Base-by-base conservation (phyloP, 2,113 vertebrate genomes). In the Brachionichthys hirsutus region DNA sequence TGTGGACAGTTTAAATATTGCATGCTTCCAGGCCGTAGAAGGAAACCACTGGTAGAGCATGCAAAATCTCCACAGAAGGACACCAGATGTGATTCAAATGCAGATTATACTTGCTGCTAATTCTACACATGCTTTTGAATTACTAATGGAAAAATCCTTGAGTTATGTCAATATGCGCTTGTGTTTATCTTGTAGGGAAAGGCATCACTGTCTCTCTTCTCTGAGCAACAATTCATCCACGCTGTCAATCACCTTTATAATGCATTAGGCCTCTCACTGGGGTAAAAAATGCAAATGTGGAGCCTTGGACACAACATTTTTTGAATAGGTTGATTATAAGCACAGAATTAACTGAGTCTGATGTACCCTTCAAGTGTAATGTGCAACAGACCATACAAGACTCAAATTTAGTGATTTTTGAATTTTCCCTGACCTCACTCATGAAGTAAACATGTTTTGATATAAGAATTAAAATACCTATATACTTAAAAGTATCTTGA, bases 271-370 rank as follows among this genome's bases (percentile, higher is more conserved):
- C 7, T 55, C 40, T 30, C 4, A 11, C 42, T 22, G 16, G 13
- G 40, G 4, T 66, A 6, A 60, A 56, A 49, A 35, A 55, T 74
- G 67, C 36, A 70, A 67, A 74, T 54, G 24, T 6, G 18, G 13
- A 22, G 12, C 22, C 40, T 41, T 2, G 52, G 59, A 71, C 52
- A 20, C 51, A 72, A 60, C 49, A 40, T 9, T 14, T 17, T 62
- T 14, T 67, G 62, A 62, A 30, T 30, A 67, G 45, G 40, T 10
- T 61, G 22, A 62, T 53, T 57, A 62, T 38, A 44, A 14, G 16
- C 35, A 16, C 4, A 14, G 52, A 24, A 34, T 30, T 54, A 42
- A 19, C n/a, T 35, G 10, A 65, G 41, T 62, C 45, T 63, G 59
- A 67, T 48, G 43, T 11, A 6, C 34, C 12, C 56, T 65, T 57